Percentiles rank a stretch among this genome's conserved stretches.
phyloP scores from a whole-genome alignment of 2,888 invertebrate genomes.

The Pammene aurita region DNA sequence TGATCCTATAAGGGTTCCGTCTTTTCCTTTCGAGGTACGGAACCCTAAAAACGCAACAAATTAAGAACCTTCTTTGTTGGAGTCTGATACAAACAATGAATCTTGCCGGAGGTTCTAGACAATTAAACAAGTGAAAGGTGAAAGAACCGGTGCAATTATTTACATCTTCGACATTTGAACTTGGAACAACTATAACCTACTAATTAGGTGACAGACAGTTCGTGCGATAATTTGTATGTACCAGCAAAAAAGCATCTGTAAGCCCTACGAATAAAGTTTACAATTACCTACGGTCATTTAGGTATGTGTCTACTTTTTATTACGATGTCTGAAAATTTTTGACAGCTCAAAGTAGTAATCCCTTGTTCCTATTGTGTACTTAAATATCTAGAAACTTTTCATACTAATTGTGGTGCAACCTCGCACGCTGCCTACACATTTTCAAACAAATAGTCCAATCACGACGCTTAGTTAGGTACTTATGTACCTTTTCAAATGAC shows the following conservation, averaged over 20 bases:
- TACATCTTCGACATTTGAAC: conserved; percentile 25
- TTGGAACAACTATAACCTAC: not conserved
- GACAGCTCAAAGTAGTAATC: not conserved
- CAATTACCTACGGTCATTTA: too few relatives aligned
- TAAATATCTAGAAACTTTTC: not conserved
- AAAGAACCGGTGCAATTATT: conserved; percentile 14
- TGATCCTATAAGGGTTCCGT: too few relatives aligned
- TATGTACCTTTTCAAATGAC: conserved; percentile 9
- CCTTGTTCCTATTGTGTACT: not conserved
- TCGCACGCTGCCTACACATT: conserved; percentile 13
- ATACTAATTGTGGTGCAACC: not conserved
- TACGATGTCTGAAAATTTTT: not conserved
- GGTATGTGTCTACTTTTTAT: too few relatives aligned
- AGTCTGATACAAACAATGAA: conserved; percentile 16
- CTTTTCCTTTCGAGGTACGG: too few relatives aligned
- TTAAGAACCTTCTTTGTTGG: not conserved
- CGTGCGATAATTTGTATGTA: not conserved
- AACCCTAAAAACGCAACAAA: conserved; percentile 3
- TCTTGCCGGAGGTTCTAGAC: conserved; percentile 15
- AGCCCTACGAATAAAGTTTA: too few relatives aligned
- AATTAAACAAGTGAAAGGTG: conserved; percentile 27
- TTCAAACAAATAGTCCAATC: conserved; percentile 16
- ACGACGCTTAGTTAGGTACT: conserved; percentile 17
- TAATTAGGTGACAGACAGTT: not conserved
- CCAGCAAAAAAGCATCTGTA: too few relatives aligned